Base-by-base conservation (phyloP, 2,888 invertebrate species). In the Tenthredo scrophulariae region DNA sequence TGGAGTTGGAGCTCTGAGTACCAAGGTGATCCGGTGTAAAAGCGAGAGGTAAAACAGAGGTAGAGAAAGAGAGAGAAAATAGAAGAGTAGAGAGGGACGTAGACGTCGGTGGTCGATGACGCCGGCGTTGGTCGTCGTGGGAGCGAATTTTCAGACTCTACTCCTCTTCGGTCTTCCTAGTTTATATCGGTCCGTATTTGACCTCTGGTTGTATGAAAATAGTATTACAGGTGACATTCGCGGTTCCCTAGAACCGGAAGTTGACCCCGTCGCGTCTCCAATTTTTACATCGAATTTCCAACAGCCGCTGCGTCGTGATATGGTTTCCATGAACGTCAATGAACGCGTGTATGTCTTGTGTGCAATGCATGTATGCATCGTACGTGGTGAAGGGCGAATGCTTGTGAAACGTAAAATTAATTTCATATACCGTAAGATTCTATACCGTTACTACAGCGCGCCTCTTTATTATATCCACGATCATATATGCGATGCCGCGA, bases 21-120 rank as follows among this genome's bases (percentile, higher is more conserved):
- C 88, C 90, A 90, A 90, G 90, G 90, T 90, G 89, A 90, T 90
- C 90, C 90, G 74, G 90, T 90, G 87, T 86, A 87, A 89, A 88
- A 90, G 90, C 87, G 88, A 89, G 86, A 89, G 67, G 84, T 29
- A 77, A 77, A 50, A 83, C 67, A 40, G 77, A 43, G 77, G 77
- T 40, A 22, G 85, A 72, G 65, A 37, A 37, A 77, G 67, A 26
- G 74, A 65, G 58, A 87, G 15, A 29, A 72, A 85, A 75, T 83
- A 70, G 84, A 74, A 67, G 83, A 79, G 67, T 22, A 70, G 86
- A 84, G 82, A 79, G 79, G 72, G 65, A 85, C 84, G 79, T 62
- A 67, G 83, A 85, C 85, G 67, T 82, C 54, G 77, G 85, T 85
- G 86, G 85, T 87, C 85, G 85, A 85, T 86, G 86, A 86, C 86